Conservation (phyloP, 2,888 invertebrate species). For the Margaritifera margaritifera region DNA sequence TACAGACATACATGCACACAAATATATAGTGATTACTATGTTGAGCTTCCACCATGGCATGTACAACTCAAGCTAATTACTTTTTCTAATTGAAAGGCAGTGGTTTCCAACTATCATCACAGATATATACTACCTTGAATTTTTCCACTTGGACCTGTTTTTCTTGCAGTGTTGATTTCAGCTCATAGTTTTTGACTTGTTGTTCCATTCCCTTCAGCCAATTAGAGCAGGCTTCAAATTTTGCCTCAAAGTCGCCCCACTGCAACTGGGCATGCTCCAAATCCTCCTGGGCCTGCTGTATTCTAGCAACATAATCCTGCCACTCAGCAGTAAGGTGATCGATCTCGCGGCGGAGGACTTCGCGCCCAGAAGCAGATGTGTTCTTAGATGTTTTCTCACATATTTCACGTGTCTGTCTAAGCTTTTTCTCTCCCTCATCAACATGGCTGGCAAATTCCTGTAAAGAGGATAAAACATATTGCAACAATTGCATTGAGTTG, state of each 20-base stretch:
- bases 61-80: too few relatives aligned
- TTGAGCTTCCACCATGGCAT: too few relatives aligned
- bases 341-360: conserved; percentile 88
- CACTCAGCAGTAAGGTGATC: conserved; percentile 93
- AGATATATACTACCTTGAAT: conserved; percentile 75
- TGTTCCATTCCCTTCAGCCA: conserved; percentile 92
- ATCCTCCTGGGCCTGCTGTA: conserved; percentile 76
- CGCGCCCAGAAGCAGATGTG: conserved; percentile 89
- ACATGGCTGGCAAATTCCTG: conserved; percentile 58
- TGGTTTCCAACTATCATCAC: too few relatives aligned
- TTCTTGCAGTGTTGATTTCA: conserved; percentile 88
- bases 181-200: conserved; percentile 85
- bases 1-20: neutral
- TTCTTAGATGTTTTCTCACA: conserved; percentile 77
- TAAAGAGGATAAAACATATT: neutral
- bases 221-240: conserved; percentile 83
- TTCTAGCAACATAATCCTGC: conserved; percentile 75
- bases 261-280: conserved; percentile 89
- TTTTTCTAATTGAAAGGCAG: too few relatives aligned
- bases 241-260: conserved; percentile 86
- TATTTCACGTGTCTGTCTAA: conserved; percentile 48
- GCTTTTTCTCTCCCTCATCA: conserved; percentile 58
- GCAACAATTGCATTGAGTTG: too few relatives aligned
- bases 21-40: too few relatives aligned
- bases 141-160: conserved; percentile 87